A percentile compares a stretch with the other conserved stretches of the same genome.
phyloP scores from a whole-genome alignment of 2,888 invertebrate genomes.

The Holacanthella duospinosa region DNA sequence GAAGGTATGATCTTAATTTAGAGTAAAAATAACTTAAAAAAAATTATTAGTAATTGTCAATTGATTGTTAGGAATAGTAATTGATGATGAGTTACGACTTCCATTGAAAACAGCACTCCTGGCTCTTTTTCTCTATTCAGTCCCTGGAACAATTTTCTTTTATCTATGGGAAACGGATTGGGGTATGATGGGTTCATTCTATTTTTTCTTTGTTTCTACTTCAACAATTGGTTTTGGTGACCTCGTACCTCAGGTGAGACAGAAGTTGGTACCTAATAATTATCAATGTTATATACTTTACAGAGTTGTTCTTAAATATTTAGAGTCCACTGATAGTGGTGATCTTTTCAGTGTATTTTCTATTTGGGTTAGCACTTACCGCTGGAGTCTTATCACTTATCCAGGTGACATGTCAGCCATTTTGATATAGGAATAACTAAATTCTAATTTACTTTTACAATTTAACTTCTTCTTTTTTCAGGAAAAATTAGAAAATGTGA shows the following conservation, averaged over 20 bases:
- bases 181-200: conserved; percentile 88
- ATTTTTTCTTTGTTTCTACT: conserved; percentile 94
- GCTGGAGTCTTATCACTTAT: conserved; percentile 97
- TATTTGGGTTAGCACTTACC: conserved; percentile 87
- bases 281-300: not conserved
- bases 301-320: conserved; percentile 39
- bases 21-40: too few species aligned
- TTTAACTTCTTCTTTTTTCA: not conserved
- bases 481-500: not conserved
- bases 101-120: conserved; percentile 80
- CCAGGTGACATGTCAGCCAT: conserved; percentile 65
- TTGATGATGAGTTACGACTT: conserved; percentile 88
- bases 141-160: conserved; percentile 72
- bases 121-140: conserved; percentile 72
- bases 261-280: too few species aligned
- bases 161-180: conserved; percentile 62
- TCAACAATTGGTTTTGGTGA: conserved; percentile 96
- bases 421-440: too few species aligned
- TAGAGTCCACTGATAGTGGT: conserved; percentile 79
- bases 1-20: too few species aligned
- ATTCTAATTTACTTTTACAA: not conserved
- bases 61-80: conserved; percentile 58
- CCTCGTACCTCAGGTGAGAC: conserved; percentile 60
- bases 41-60: too few species aligned
- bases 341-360: conserved; percentile 79